Evolutionary conservation across 1,140 invertebrate genomes (phyloP), one percentile per base, ranked within the genome.

Genomic region (Babylonia areolata): DNA sequence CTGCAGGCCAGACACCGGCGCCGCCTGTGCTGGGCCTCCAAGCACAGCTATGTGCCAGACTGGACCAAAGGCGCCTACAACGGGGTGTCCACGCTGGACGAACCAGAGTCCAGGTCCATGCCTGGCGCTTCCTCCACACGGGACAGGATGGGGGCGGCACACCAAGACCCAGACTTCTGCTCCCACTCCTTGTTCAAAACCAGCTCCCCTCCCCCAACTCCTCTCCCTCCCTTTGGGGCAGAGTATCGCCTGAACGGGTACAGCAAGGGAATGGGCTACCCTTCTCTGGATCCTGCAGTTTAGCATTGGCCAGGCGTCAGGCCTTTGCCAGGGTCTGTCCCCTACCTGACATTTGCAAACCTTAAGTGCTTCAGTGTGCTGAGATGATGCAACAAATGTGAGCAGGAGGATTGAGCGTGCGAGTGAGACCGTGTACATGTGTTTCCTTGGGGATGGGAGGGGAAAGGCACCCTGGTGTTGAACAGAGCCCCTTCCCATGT

Each of bases 21-120:
- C 17, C 86, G 91, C 28, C 87, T 92, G 71, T 93, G 92, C 87
- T 93, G 92, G 91, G 88, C 90, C 77, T 90, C 86, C 23, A 92
- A 92, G 77, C 58, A 64, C 31, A 89, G 83, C 54, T 90, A 89
- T 51, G 51, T 88, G 9, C 86, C 87, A 40, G 90, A 92, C 71
- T 88, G 87, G 81, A 79, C 85, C 17, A 93, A 91, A 81, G 90
- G 91, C 35, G 87, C 90, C 73, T 92, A 91, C 84, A 90, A 91
- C 84, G 91, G 90, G 31, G 89, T 92, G 51, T 75, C 86, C 31
- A 39, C 85, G 39, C 64, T 85, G 17, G 79, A 80, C 58, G 77
- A 73, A 20, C 71, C 82, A 6, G 80, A 80, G 35, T 11, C 39
- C 12, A 11, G 42, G 42, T 6, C 28, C 42, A 5, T 15, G 31